Evolutionary conservation across 2,797 vertebrate genomes (phyloP), one percentile per base, ranked within the genome.

Genomic region (Scarus forsteni): DNA sequence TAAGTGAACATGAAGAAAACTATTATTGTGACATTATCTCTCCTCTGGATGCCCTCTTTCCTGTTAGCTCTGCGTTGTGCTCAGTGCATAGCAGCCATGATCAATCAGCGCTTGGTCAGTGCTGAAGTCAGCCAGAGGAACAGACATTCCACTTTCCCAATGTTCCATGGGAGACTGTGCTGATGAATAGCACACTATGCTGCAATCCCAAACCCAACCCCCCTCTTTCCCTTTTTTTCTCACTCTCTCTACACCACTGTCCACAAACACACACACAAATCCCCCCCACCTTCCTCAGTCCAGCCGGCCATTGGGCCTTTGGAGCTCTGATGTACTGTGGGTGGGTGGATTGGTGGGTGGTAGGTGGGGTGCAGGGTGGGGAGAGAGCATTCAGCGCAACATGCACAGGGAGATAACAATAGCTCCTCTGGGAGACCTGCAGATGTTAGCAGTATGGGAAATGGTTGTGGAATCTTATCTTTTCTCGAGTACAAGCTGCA

Each of bases 401-500:
- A 88, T 92, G 90, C 91, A 84, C 79, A 8, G 69, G 44, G 70
- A 91, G 90, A 91, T 89, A 93, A 95, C 91, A 93, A 93, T 92
- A 89, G 93, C 84, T 94, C 92, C 91, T 90, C 88, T 90, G 95
- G 93, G 93, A 93, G 90, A 88, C 60, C 80, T 93, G 91, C 92
- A 94, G 91, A 94, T 93, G 90, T 89, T 87, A 38, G 87, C 77
- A 79, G 71, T 79, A 75, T 61, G 73, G 79, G 79, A 86, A 88
- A 75, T 81, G 83, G 85, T 73, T 46, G 83, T 66, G 75, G 75
- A 72, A 88, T 83, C 85, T 89, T 86, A 89, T 83, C 80, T 15
- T 61, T 36, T 42, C 53, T 56, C 78, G 48, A 85, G 73, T 70
- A 82, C 72, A 79, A 64, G 64, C 75, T 81, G 78, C 70, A 60